These are phyloP conservation scores for Anas bernieri DNA, from an alignment of 2,797 vertebrate genomes.

Conservation along the genomic window DNA sequence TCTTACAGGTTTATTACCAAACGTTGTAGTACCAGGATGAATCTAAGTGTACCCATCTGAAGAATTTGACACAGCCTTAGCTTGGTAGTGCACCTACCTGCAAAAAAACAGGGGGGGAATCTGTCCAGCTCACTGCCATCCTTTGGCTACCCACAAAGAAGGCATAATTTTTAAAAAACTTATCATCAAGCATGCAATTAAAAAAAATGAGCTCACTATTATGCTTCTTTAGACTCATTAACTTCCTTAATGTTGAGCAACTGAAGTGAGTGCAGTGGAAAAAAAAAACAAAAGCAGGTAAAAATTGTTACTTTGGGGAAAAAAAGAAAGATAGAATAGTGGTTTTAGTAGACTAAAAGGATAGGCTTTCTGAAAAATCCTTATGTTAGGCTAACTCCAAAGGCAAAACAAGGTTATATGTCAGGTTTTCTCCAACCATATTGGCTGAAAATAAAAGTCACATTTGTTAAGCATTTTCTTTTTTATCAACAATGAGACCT, in stretches of 20 bases:
- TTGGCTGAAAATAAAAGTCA: not conserved
- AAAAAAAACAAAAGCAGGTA: not conserved
- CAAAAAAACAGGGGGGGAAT: not conserved
- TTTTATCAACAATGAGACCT: not conserved
- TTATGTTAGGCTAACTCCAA: not conserved
- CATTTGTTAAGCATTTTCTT: not conserved
- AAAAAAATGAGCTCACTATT: not conserved
- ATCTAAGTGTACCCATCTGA: fast-evolving
- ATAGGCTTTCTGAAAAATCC: not conserved
- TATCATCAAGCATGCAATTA: not conserved
- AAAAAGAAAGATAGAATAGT: not conserved
- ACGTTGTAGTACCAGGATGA: not conserved
- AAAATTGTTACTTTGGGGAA: not conserved
- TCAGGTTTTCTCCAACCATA: not conserved
- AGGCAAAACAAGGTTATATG: not conserved
- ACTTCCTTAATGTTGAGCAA: not conserved
- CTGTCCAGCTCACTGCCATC: not conserved
- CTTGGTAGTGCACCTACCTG: not conserved
- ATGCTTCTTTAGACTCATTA: not conserved
- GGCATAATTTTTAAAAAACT: not conserved
- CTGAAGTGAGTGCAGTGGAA: not conserved
- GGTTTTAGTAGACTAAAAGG: not conserved
- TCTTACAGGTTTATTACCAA: not conserved
- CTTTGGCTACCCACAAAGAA: not conserved
- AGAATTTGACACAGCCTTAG: not conserved